Evolutionary conservation across 2,113 vertebrate genomes (phyloP).

Genomic region (Lota lota): DNA sequence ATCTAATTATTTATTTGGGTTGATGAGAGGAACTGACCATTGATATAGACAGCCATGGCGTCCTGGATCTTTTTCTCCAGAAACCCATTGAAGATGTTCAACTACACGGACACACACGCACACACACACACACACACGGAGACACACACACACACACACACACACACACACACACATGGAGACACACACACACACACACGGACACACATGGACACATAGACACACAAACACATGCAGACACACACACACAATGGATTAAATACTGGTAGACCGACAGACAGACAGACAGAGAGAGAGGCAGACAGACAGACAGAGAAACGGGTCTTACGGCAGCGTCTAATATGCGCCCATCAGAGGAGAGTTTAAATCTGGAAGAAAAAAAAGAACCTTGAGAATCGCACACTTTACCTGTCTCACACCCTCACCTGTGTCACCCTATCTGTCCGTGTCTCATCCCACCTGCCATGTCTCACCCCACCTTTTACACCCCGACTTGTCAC

Average conservation of each 20-base stretch:
- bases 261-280: not conserved
- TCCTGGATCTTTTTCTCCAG: slow-evolving; percentile 90
- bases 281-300: not conserved
- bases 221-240: too few species aligned
- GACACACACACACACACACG: too few species aligned
- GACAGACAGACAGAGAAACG: not conserved
- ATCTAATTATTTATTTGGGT: slow-evolving; percentile 61
- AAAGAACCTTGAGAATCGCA: not conserved
- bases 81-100: slow-evolving; percentile 88
- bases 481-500: too few species aligned
- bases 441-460: too few species aligned
- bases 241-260: too few species aligned
- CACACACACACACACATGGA: too few species aligned
- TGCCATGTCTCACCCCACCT: too few species aligned
- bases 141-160: too few species aligned
- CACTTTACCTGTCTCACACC: too few species aligned
- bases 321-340: slow-evolving; percentile 88
- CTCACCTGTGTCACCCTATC: not conserved
- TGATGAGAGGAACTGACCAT: slow-evolving; percentile 92
- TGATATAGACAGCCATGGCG: too few species aligned
- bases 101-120: slow-evolving; percentile 58
- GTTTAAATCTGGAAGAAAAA: slow-evolving; percentile 81
- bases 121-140: too few species aligned
- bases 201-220: too few species aligned
- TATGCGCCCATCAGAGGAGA: slow-evolving; percentile 87